Evolutionary conservation across 2,888 invertebrate genomes (phyloP), one percentile per base, ranked within the genome.

Genomic region (Troides oblongomaculatus): DNA sequence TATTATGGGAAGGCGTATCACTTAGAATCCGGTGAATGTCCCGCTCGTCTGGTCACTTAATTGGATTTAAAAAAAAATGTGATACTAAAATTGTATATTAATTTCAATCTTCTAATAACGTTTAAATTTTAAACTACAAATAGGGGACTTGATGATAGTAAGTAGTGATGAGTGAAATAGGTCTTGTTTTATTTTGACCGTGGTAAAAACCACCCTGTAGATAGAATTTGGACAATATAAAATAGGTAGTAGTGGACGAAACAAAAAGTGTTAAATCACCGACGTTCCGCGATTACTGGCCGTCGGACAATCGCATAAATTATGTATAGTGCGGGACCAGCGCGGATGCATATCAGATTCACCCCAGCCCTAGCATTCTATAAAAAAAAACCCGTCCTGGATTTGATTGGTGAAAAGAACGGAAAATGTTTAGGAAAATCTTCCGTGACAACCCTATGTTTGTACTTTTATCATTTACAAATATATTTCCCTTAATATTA

Each of bases 231-330:
- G 50, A 50, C 36, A 57, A 68, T 63, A 18, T 18, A 62, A 65
- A 70, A 66, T 62, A 59, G 65, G 65, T 71, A 72, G 62, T 56
- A 23, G 71, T 71, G 75, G 78, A 75, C 78, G 71, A 71, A 76
- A 81, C 81, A 82, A 83, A 86, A 86, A 84, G 85, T 83, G 84
- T 82, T 86, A 84, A 87, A 84, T 85, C 85, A 82, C 81, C 73
- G 69, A 80, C 80, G 82, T 74, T 30, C 76, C 79, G 74, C 83
- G 84, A 85, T 85, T 83, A 84, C 82, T 76, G 78, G 77, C 76
- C 73, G 78, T 75, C 77, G 79, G 84, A 82, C 85, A 80, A 76
- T 73, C 79, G 75, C 81, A 83, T 89, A 83, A 87, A 84, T 88
- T 87, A 88, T 88, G 84, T 76, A 87, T 80, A 72, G 75, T 72